These are phyloP conservation scores for Zelostemma sp. DNA, from an alignment of 1,140 invertebrate species.

Conservation along the genomic window DNA sequence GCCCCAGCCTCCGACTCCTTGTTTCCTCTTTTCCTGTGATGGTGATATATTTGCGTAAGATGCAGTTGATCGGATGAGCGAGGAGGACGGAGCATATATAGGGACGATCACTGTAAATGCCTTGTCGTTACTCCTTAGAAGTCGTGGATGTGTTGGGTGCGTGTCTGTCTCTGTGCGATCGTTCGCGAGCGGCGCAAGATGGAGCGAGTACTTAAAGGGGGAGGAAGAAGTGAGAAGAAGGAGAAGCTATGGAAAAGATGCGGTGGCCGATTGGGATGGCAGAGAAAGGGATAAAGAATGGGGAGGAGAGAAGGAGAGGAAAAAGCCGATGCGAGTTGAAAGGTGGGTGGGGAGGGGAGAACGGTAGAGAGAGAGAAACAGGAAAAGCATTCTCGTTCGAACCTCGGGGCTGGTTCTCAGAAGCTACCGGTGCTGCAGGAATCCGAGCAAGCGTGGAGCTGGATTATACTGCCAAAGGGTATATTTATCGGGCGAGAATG, in stretches of 20 bases:
- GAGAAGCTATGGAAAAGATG: background rate
- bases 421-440: conserved; percentile 54
- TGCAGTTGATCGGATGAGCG: conserved; percentile 24
- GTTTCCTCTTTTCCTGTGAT: conserved; percentile 5
- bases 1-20: conserved; percentile 2
- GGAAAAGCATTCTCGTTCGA: conserved; percentile 39
- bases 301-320: background rate
- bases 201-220: conserved; percentile 1
- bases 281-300: conserved; percentile 19
- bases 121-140: no score
- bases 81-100: conserved; percentile 15
- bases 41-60: conserved; percentile 45
- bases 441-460: conserved; percentile 55
- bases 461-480: conserved; percentile 70
- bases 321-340: conserved; percentile 35
- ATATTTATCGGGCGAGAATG: conserved; percentile 71
- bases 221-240: conserved; percentile 13
- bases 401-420: conserved; percentile 58
- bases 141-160: no score
- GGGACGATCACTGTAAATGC: conserved; percentile 33
- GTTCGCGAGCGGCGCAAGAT: conserved; percentile 2
- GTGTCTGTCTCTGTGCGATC: background rate
- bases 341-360: conserved; percentile 27
- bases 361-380: conserved; percentile 35
- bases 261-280: background rate